These are phyloP conservation scores for Sycophaga agraensis DNA, from an alignment of 1,140 invertebrate species.

Conservation along the genomic window DNA sequence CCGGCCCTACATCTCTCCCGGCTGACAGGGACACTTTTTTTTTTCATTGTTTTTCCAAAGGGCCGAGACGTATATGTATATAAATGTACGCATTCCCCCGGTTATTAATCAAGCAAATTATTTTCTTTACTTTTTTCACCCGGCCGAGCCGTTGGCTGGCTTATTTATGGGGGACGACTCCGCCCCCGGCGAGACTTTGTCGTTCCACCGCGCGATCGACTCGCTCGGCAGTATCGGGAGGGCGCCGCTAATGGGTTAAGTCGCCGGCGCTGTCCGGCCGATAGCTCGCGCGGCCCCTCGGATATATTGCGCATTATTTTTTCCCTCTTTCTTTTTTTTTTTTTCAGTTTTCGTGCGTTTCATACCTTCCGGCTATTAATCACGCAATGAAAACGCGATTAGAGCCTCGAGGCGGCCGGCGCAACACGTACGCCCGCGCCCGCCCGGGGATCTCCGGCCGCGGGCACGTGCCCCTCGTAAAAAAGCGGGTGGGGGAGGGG, in stretches of 20 bases:
- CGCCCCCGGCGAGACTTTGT: too few species aligned
- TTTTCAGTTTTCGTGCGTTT: background rate
- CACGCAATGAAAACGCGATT: constrained; percentile 21
- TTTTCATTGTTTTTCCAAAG: background rate
- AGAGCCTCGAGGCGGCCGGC: constrained; percentile 5
- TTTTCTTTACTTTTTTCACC: constrained; percentile 31
- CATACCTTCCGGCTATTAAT: constrained; percentile 19
- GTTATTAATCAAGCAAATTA: constrained; percentile 31
- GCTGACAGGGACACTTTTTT: constrained; percentile 26
- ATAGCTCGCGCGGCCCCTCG: too few species aligned
- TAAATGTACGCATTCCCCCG: constrained; percentile 24
- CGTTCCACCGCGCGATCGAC: too few species aligned
- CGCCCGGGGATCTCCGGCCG: constrained; percentile 11
- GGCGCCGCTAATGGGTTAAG: too few species aligned
- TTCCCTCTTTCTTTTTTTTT: background rate
- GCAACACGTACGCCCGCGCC: background rate
- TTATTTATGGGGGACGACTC: too few species aligned
- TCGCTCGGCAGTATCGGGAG: too few species aligned
- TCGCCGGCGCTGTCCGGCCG: too few species aligned
- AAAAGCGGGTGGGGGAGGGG: too few species aligned
- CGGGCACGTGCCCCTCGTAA: constrained; percentile 11
- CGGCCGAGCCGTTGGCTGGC: too few species aligned
- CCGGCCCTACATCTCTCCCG: background rate
- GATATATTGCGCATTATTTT: background rate
- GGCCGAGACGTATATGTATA: too few species aligned